Percentiles rank a stretch among this genome's conserved stretches.
Evolutionary conservation across 2,888 invertebrate genomes (phyloP).

Genomic region (Patella ulyssiponensis): DNA sequence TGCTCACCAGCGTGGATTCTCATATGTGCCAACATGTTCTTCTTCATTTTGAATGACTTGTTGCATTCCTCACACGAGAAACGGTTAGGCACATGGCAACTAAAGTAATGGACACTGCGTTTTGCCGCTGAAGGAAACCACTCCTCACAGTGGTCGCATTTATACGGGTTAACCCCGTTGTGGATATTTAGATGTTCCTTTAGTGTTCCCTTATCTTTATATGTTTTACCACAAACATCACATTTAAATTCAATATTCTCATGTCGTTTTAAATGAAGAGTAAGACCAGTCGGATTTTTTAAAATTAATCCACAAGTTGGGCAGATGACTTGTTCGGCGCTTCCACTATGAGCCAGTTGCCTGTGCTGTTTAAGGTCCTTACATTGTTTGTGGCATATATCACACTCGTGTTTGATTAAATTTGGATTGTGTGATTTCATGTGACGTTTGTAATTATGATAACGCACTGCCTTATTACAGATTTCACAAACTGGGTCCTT

Average conservation of each 20-base stretch:
- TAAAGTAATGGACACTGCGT: not conserved
- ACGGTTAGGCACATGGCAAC: not conserved
- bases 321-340: too few relatives aligned
- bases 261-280: not conserved
- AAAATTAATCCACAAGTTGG: not conserved
- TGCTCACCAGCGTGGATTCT: not conserved
- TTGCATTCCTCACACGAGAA: not conserved
- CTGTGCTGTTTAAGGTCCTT: too few relatives aligned
- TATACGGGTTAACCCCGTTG: too few relatives aligned
- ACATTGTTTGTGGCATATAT: too few relatives aligned
- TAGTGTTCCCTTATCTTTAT: not conserved
- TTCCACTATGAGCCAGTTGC: too few relatives aligned
- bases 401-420: too few relatives aligned
- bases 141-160: too few relatives aligned
- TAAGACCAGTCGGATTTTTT: not conserved
- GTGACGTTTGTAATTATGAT: too few relatives aligned
- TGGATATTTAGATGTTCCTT: not conserved
- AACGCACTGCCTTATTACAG: too few relatives aligned
- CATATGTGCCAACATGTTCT: not conserved
- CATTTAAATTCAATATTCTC: not conserved
- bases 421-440: too few relatives aligned
- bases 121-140: not conserved
- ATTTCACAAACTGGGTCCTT: too few relatives aligned
- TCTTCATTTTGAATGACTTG: not conserved
- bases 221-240: not conserved